Conservation (phyloP, 2,797 vertebrate species). For the Aldrovandia affinis region DNA sequence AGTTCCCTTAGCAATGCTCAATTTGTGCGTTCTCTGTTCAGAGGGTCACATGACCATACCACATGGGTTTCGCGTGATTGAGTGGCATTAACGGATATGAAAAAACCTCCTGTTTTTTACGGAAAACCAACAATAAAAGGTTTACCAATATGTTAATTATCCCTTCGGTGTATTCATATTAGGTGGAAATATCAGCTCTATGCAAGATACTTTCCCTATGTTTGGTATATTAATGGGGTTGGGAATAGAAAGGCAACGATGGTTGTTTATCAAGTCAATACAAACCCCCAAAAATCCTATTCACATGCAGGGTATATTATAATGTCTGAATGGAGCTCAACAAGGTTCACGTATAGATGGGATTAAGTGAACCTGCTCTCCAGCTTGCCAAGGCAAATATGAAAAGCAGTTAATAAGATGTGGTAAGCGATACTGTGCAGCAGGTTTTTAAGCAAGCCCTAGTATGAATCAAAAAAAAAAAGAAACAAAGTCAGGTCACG, state of each 20-base stretch:
- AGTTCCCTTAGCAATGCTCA: no score
- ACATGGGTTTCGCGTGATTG: no score
- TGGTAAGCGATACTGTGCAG: not conserved
- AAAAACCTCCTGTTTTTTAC: not conserved
- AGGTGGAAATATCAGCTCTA: not conserved
- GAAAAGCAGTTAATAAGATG: not conserved
- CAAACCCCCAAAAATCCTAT: not conserved
- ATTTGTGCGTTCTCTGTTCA: no score
- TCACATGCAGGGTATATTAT: not conserved
- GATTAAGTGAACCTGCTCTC: not conserved
- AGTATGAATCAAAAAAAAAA: not conserved
- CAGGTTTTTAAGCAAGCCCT: not conserved
- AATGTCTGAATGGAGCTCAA: not conserved
- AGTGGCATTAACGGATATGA: not conserved
- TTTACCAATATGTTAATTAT: not conserved
- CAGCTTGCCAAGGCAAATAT: not conserved
- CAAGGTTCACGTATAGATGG: not conserved
- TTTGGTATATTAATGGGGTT: not conserved
- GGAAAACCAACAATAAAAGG: not conserved
- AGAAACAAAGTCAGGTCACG: no score
- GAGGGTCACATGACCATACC: no score
- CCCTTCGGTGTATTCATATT: not conserved
- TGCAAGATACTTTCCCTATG: not conserved
- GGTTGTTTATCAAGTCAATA: slow-evolving; percentile 1
- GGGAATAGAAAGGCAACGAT: not conserved